These are phyloP conservation scores for Phaenicophaeus curvirostris DNA, from an alignment of 2,797 vertebrate species.

Conservation along the genomic window DNA sequence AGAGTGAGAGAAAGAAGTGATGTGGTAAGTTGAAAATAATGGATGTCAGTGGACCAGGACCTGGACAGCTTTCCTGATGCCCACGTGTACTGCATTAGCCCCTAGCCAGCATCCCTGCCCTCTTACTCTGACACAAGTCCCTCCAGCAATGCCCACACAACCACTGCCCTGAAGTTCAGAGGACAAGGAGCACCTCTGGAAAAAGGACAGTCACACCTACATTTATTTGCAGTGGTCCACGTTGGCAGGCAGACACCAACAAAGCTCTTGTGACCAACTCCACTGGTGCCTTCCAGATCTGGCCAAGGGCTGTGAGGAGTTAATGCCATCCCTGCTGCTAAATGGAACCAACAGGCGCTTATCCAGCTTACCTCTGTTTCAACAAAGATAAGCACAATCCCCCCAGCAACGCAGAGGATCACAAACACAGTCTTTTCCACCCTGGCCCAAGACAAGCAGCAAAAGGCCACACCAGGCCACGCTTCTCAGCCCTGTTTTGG, in stretches of 20 bases:
- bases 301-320: background rate
- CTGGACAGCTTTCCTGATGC: background rate
- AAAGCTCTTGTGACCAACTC: background rate
- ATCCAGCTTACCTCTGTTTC: background rate
- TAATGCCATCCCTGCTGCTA: slow-evolving; percentile 14
- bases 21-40: fast-evolving
- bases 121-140: background rate
- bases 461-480: background rate
- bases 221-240: background rate
- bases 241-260: background rate
- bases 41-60: background rate
- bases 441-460: background rate
- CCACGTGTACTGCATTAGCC: fast-evolving
- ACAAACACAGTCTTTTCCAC: background rate
- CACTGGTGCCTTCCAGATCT: background rate
- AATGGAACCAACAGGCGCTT: background rate
- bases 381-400: slow-evolving; percentile 1
- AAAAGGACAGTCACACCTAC: background rate
- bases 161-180: background rate
- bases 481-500: background rate
- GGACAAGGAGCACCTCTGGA: background rate
- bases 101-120: background rate
- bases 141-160: background rate
- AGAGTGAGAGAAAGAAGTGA: background rate
- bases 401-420: background rate